phyloP scores from a whole-genome alignment of 2,113 vertebrate species.

The Petrocephalus zakoni region DNA sequence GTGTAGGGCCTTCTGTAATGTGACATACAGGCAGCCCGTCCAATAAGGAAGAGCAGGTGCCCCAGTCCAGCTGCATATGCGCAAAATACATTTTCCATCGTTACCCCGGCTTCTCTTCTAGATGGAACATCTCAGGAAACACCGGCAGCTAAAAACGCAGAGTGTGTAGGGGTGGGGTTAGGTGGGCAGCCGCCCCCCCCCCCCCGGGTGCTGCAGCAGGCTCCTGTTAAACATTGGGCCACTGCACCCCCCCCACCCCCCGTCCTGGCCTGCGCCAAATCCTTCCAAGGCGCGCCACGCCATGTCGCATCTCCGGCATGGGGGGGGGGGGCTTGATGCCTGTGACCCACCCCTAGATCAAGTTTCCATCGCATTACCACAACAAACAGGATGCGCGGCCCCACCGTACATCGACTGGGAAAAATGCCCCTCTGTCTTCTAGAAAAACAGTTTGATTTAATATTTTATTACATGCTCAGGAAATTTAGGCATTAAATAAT shows the following conservation, averaged over 20 bases:
- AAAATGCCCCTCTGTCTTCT: background rate
- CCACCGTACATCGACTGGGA: background rate
- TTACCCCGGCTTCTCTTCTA: background rate
- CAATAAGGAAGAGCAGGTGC: background rate
- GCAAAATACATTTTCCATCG: background rate
- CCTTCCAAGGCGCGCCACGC: background rate
- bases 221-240: background rate
- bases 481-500: background rate
- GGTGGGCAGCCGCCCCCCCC: background rate
- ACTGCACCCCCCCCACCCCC: background rate
- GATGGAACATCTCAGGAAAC: background rate
- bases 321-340: background rate
- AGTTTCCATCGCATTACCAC: constrained; percentile 1
- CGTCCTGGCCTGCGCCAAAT: background rate
- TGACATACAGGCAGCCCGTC: background rate
- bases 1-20: background rate
- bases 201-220: background rate
- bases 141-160: background rate
- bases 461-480: background rate
- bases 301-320: background rate
- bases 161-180: background rate
- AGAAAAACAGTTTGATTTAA: background rate
- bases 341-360: background rate
- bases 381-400: background rate
- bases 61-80: background rate